Conservation (phyloP, 1,140 invertebrate genomes). For the Drosophila tropicalis region DNA sequence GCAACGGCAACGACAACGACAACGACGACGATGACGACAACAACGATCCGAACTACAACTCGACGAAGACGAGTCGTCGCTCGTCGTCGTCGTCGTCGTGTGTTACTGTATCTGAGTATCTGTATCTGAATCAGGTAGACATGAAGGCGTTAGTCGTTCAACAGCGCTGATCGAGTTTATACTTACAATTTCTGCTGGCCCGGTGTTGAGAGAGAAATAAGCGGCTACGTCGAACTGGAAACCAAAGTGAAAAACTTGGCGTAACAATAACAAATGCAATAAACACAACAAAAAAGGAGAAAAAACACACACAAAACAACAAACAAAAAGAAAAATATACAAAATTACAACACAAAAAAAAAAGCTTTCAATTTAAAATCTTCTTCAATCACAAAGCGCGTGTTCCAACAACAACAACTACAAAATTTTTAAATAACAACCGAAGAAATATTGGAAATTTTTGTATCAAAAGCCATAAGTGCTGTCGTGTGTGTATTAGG, state of each 20-base stretch:
- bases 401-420: constrained; percentile 12
- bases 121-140: constrained; percentile 82
- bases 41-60: neutral
- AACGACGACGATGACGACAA: neutral
- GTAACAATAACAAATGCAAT: constrained; percentile 29
- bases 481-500: constrained; percentile 35
- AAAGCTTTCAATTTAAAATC: neutral
- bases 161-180: constrained; percentile 83
- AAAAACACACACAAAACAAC: neutral
- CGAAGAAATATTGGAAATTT: constrained; percentile 54
- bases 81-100: constrained; percentile 18
- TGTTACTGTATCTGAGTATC: constrained; percentile 48
- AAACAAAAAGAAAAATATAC: constrained; percentile 5
- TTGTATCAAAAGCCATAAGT: constrained; percentile 34
- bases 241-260: constrained; percentile 46
- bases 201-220: constrained; percentile 35
- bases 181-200: constrained; percentile 73
- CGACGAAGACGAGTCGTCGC: constrained; percentile 23
- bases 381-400: constrained; percentile 8
- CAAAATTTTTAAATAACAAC: constrained; percentile 10
- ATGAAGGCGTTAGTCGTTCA: constrained; percentile 83
- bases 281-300: neutral
- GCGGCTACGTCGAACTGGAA: constrained; percentile 32
- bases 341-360: neutral
- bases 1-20: constrained; percentile 21